phyloP scores from a whole-genome alignment of 2,113 vertebrate genomes.

The Odobenus rosmarus region DNA sequence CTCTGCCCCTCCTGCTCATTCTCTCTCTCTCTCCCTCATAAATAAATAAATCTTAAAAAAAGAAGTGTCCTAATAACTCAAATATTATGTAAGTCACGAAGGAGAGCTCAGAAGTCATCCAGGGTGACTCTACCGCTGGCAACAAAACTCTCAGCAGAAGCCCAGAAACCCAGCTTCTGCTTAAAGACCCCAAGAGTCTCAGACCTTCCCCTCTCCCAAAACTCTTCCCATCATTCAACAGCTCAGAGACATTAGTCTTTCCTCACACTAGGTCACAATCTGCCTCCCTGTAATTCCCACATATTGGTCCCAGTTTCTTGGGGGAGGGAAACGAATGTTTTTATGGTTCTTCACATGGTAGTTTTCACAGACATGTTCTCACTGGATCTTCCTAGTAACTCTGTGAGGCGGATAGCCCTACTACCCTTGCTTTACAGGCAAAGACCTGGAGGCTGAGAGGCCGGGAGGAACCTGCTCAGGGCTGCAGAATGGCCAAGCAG shows the following conservation, averaged over 20 bases:
- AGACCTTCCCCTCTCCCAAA: background rate
- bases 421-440: background rate
- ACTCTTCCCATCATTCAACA: background rate
- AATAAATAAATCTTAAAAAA: background rate
- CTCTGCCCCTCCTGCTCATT: background rate
- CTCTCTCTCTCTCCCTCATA: background rate
- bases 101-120: background rate
- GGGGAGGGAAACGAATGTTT: background rate
- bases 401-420: background rate
- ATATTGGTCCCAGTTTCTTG: background rate
- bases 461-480: background rate
- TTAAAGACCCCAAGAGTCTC: background rate
- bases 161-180: background rate
- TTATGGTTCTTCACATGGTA: background rate
- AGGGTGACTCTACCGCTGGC: background rate
- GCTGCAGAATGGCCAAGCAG: background rate
- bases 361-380: background rate
- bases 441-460: background rate
- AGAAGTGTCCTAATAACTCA: constrained; percentile 1
- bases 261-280: background rate
- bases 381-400: background rate
- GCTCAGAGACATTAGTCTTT: background rate
- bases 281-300: background rate
- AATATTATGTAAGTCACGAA: background rate
- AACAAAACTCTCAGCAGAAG: constrained; percentile 26